phyloP scores from a whole-genome alignment of 2,113 vertebrate genomes.

The Eulemur macaco region DNA sequence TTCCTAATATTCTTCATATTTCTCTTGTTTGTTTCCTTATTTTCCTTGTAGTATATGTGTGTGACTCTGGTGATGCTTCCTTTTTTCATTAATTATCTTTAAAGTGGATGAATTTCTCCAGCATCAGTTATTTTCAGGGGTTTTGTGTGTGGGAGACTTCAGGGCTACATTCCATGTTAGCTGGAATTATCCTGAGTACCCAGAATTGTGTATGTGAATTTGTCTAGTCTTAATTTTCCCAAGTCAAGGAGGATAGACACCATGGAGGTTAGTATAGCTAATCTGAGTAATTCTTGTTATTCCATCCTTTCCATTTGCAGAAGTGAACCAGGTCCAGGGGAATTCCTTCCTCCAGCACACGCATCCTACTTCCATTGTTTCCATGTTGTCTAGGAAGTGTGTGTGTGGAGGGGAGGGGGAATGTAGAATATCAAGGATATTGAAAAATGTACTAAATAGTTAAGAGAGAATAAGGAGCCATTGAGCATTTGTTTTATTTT shows the following conservation, averaged over 20 bases:
- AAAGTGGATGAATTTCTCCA: background rate
- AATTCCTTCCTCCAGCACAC: background rate
- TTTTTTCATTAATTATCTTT: background rate
- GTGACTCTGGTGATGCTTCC: background rate
- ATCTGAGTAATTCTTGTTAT: background rate
- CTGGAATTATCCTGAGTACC: background rate
- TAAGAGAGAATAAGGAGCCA: background rate
- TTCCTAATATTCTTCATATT: background rate
- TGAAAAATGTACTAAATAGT: background rate
- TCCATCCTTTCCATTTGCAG: background rate
- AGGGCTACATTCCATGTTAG: background rate
- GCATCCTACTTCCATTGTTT: background rate
- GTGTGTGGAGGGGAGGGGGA: too few species aligned
- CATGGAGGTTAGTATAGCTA: background rate
- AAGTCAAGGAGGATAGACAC: background rate
- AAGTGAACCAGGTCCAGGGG: background rate
- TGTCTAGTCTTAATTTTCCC: background rate
- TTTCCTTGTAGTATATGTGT: background rate
- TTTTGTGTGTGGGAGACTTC: background rate
- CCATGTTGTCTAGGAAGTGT: background rate
- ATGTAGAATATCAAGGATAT: background rate
- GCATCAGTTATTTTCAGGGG: background rate
- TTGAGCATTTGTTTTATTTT: slow-evolving; percentile 24
- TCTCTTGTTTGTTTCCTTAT: background rate
- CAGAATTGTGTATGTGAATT: background rate